These are phyloP conservation scores for Genyomyrus donnyi DNA, from an alignment of 2,113 vertebrate species.

Conservation along the genomic window DNA sequence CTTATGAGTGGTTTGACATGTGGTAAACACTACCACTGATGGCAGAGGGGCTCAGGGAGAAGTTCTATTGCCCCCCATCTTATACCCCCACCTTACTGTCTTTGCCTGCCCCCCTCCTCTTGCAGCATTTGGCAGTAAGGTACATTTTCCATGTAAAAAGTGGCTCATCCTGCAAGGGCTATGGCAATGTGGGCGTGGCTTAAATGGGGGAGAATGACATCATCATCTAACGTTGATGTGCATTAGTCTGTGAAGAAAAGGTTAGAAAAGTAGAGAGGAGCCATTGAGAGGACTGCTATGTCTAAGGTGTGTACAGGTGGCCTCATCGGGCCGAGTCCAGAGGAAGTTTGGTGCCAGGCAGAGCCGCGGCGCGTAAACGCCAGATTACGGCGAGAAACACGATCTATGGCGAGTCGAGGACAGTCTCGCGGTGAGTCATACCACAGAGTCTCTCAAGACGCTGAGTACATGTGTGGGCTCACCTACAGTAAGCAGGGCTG, in stretches of 20 bases:
- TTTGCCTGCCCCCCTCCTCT: neutral
- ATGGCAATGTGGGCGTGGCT: neutral
- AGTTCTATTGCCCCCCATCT: neutral
- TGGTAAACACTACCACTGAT: neutral
- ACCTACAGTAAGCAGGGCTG: neutral
- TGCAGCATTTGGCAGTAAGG: neutral
- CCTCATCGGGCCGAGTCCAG: neutral
- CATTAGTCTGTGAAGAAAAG: neutral
- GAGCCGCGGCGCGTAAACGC: neutral
- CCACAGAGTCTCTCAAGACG: neutral
- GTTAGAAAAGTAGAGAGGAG: neutral
- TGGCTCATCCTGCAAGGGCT: neutral
- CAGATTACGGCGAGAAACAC: neutral
- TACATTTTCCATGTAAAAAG: neutral
- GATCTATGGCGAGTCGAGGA: neutral
- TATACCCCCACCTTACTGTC: neutral
- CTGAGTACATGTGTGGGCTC: neutral
- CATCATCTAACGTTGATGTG: neutral
- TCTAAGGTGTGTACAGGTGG: neutral
- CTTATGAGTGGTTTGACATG: neutral
- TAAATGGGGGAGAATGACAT: neutral
- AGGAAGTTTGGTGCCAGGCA: neutral
- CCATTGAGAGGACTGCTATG: neutral
- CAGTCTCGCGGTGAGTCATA: neutral
- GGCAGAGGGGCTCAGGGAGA: neutral